phyloP scores from a whole-genome alignment of 2,888 invertebrate species.

The Cepaea hortensis region DNA sequence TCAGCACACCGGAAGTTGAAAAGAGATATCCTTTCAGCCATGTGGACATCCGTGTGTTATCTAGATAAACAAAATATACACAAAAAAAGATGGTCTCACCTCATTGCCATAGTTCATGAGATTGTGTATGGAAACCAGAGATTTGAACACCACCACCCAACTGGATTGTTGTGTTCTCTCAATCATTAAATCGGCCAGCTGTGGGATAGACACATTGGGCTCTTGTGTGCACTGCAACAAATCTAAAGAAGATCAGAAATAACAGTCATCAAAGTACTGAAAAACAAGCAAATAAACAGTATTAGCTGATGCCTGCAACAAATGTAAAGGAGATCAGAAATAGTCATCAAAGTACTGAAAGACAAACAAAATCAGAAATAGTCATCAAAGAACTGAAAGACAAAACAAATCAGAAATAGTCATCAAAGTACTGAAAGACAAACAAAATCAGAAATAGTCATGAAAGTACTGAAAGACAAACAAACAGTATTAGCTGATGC shows the following conservation, averaged over 20 bases:
- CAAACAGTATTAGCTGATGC: no score
- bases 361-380: neutral
- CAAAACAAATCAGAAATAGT: constrained; percentile 79
- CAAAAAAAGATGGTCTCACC: constrained; percentile 79
- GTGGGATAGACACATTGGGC: constrained; percentile 99
- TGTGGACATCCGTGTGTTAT: no score
- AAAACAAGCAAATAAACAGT: no score
- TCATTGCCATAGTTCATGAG: constrained; percentile 99
- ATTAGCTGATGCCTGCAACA: no score
- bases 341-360: no score
- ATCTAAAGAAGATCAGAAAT: constrained; percentile 83
- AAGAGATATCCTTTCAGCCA: no score
- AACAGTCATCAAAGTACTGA: no score
- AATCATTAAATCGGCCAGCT: constrained; percentile 97
- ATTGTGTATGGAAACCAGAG: constrained; percentile 98
- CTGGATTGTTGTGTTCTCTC: constrained; percentile 97
- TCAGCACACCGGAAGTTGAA: no score
- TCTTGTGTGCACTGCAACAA: constrained; percentile 99
- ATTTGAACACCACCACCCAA: constrained; percentile 99
- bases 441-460: neutral
- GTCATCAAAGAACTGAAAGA: constrained; percentile 79
- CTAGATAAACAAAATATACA: no score
- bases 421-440: no score
- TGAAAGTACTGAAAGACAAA: no score
- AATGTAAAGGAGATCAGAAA: constrained; percentile 83